Conservation (phyloP, 2,888 invertebrate genomes). For the Lasius platythorax region DNA sequence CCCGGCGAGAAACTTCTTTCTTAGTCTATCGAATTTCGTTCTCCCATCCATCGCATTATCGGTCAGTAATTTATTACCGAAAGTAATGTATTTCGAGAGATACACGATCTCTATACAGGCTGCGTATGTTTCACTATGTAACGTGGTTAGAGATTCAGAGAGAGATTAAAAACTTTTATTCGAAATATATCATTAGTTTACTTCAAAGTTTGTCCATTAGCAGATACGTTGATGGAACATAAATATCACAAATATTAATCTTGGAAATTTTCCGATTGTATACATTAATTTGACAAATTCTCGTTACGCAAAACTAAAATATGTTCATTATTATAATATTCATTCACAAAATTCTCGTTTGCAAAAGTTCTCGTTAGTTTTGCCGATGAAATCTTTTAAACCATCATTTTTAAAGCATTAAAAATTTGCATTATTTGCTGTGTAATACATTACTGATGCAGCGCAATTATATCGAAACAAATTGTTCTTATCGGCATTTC, state of each 20-base stretch:
- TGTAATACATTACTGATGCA: background rate
- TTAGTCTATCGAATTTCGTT: conserved; percentile 62
- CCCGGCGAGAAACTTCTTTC: conserved; percentile 49
- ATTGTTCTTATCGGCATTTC: background rate
- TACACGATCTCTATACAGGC: background rate
- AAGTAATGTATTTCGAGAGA: background rate
- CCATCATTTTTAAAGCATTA: conserved; percentile 1
- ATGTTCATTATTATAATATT: conserved; percentile 9
- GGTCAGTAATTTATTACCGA: conserved; percentile 31
- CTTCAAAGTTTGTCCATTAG: conserved; percentile 7
- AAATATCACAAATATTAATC: background rate
- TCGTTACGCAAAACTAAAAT: background rate
- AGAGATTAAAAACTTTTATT: background rate
- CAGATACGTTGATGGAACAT: background rate
- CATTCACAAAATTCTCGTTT: background rate
- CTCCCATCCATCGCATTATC: conserved; percentile 59
- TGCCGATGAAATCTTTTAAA: background rate
- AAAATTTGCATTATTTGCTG: background rate
- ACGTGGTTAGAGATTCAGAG: background rate
- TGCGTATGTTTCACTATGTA: background rate
- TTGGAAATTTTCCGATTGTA: background rate
- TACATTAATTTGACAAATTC: background rate
- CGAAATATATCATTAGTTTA: conserved; percentile 3
- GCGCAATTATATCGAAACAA: background rate
- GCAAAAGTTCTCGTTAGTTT: background rate